A percentile compares a stretch with the other conserved stretches of the same genome.
phyloP scores from a whole-genome alignment of 2,888 invertebrate genomes.

The Phrixothrix hirtus region DNA sequence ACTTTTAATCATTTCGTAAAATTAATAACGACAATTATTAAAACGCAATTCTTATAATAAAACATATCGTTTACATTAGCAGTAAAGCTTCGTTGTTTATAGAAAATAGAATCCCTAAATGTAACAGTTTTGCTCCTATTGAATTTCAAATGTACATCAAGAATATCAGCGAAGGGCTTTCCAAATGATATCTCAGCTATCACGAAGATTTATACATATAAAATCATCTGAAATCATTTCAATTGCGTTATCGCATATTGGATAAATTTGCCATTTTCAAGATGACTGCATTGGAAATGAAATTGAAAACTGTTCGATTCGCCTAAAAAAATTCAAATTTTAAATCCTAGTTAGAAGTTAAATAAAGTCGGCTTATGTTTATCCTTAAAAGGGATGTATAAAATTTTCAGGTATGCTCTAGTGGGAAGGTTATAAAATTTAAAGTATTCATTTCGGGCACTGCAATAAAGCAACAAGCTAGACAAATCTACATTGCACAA shows the following conservation, averaged over 20 bases:
- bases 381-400: no score
- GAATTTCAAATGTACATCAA: conserved; percentile 6
- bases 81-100: background rate
- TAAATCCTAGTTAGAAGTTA: no score
- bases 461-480: conserved; percentile 10
- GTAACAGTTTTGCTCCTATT: no score
- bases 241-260: conserved; percentile 36
- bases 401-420: no score
- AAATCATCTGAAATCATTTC: conserved; percentile 36
- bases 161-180: conserved; percentile 5
- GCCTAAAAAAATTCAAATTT: conserved; percentile 1
- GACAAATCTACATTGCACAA: conserved; percentile 19
- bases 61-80: no score
- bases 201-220: conserved; percentile 26
- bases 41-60: no score
- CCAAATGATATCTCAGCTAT: conserved; percentile 11
- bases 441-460: background rate
- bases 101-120: no score
- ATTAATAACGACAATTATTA: no score
- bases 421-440: background rate
- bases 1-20: no score
- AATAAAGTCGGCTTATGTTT: no score
- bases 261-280: conserved; percentile 35
- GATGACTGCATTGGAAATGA: conserved; percentile 31
- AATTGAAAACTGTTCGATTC: conserved; percentile 35